Evolutionary conservation across 2,113 vertebrate genomes (phyloP).

Genomic region (Silurus glanis): DNA sequence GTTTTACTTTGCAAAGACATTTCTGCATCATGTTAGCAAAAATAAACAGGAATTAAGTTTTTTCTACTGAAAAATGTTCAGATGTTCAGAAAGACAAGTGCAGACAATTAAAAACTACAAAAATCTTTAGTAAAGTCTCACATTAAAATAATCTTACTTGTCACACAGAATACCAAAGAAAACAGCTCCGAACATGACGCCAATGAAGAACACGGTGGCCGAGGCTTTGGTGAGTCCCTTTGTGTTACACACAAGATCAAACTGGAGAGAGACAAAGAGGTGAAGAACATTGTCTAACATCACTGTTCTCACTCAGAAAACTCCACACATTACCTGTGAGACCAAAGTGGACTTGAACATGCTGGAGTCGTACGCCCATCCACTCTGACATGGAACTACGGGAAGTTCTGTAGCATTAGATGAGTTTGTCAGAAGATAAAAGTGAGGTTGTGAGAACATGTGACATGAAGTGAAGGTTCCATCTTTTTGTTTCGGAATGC

Average conservation of each 20-base stretch:
- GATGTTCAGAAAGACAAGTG: not conserved
- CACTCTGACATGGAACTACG: slow-evolving; percentile 74
- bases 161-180: slow-evolving; percentile 82
- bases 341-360: slow-evolving; percentile 82
- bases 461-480: slow-evolving; percentile 79
- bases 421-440: slow-evolving; percentile 69
- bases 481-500: slow-evolving; percentile 71
- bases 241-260: slow-evolving; percentile 85
- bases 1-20: not conserved
- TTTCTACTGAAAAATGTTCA: not conserved
- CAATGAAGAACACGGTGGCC: slow-evolving; percentile 83
- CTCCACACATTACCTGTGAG: slow-evolving; percentile 76
- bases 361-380: slow-evolving; percentile 84
- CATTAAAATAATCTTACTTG: slow-evolving; percentile 68
- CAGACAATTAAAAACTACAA: not conserved
- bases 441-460: slow-evolving; percentile 76
- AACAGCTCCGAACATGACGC: slow-evolving; percentile 81
- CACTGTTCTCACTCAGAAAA: not conserved
- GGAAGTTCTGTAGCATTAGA: slow-evolving; percentile 60
- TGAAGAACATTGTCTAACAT: not conserved
- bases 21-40: not conserved
- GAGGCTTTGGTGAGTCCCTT: slow-evolving; percentile 79
- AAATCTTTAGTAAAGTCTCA: not conserved
- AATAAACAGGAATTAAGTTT: not conserved
- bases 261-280: slow-evolving; percentile 67